Evolutionary conservation across 92 coral and sea anemone genomes (phyloP).

Genomic region (Zoanthus gigantus): DNA sequence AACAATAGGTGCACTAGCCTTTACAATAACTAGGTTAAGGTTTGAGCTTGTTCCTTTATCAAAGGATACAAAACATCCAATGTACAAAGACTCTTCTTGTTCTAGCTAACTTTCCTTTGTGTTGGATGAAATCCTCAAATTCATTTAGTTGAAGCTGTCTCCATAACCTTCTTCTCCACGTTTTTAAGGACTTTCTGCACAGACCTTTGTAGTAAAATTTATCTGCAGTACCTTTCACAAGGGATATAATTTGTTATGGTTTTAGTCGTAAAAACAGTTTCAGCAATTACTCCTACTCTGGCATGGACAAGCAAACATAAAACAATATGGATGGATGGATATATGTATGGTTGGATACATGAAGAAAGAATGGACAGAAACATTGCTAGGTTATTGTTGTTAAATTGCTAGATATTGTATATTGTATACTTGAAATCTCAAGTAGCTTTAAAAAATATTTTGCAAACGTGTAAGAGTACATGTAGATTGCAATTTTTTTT

Average conservation of each 20-base stretch:
- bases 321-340: no score
- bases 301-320: no score
- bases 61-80: constrained; percentile 96
- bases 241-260: not conserved
- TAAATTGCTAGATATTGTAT: no score
- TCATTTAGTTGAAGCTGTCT: constrained; percentile 74
- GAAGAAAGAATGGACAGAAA: no score
- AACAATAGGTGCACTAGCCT: not conserved
- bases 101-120: constrained; percentile 76
- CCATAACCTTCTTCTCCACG: constrained; percentile 75
- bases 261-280: not conserved
- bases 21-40: not conserved
- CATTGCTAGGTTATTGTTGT: no score
- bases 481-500: no score
- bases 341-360: no score
- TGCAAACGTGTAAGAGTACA: no score
- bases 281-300: not conserved
- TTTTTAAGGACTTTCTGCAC: constrained; percentile 48
- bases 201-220: constrained; percentile 51
- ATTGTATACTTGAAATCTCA: no score
- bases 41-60: not conserved
- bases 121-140: constrained; percentile 80
- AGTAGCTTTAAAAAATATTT: no score
- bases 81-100: constrained; percentile 77
- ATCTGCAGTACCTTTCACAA: constrained; percentile 64